Base-by-base conservation (phyloP, 2,888 invertebrate genomes). In the Galeruca laticollis region DNA sequence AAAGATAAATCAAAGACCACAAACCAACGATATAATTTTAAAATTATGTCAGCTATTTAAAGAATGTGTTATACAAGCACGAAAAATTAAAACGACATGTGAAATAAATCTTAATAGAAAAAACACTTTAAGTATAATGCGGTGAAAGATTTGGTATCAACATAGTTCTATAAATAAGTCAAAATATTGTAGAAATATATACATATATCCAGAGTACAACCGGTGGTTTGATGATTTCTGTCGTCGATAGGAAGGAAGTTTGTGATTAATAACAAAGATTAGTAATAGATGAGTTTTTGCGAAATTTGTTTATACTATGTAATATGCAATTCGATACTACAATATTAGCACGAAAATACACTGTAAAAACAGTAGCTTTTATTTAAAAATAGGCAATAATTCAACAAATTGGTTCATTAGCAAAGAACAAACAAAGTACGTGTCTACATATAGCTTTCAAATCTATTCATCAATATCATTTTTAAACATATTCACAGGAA, bases 101-200 rank as follows among this genome's bases (percentile, higher is more conserved):
- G 37, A 40, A 40, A 40, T 40, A 40, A 40, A 40, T 40, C 37
- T 40, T 40, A n/a, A 10, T 10, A 37, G 11, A 37, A 37, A 10
- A 37, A 37, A 37, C 11, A 37, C 37, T 3, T 2, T 11, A 37
- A 37, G 37, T 37, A 37, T 11, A 40, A 40, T 13, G 10, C 37
- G 37, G 37, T 40, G 37, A n/a, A 40, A 40, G 37, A 40, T n/a
- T 40, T 40, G 37, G 37, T 40, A 40, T 40, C 37, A 40, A 40
- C 37, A 13, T n/a, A 3, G 37, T 40, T 40, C 37, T 40, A 40
- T 13, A 40, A 13, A 40, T 40, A 40, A 40, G 11, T 40, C 13
- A 40, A 40, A 40, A 40, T 40, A 40, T 40, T 40, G 13, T 13
- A 40, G 13, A 4, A 40, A 26, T 26, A n/a, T n/a, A n/a, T 26